A percentile compares a stretch with the other conserved stretches of the same genome.
These are phyloP conservation scores for Mormyrus lacerda DNA, from an alignment of 2,113 vertebrate genomes.

Conservation along the genomic window DNA sequence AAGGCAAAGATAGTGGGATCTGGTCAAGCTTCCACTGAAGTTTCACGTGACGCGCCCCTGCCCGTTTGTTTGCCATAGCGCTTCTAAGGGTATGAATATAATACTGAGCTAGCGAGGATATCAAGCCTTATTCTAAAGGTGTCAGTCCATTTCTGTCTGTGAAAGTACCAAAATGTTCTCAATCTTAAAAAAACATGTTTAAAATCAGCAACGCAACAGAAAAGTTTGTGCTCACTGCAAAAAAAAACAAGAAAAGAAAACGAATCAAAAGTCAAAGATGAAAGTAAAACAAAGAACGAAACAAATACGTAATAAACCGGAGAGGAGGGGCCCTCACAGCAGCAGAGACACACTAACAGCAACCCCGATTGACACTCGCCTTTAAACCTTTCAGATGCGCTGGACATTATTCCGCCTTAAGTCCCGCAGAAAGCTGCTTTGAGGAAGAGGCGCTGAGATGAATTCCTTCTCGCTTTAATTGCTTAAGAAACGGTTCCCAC, in stretches of 20 bases:
- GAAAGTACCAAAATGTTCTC: slow-evolving; percentile 15
- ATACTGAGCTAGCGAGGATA: background rate
- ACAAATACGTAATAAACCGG: slow-evolving; percentile 32
- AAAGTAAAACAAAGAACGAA: slow-evolving; percentile 33
- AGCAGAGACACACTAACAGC: slow-evolving; percentile 61
- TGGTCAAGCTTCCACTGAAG: background rate
- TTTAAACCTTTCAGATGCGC: slow-evolving; percentile 73
- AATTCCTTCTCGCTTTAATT: slow-evolving; percentile 93
- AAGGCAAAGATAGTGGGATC: background rate
- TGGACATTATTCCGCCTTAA: slow-evolving; percentile 80
- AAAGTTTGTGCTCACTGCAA: slow-evolving; percentile 17
- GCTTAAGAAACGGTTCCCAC: slow-evolving; percentile 87
- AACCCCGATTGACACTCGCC: slow-evolving; percentile 69
- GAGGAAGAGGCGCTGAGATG: slow-evolving; percentile 78
- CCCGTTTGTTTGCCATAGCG: background rate
- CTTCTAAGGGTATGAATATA: background rate
- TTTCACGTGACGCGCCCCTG: background rate
- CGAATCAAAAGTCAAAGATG: slow-evolving; percentile 49
- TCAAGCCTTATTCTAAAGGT: background rate
- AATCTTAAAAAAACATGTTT: slow-evolving; percentile 39
- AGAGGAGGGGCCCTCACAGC: slow-evolving; percentile 20
- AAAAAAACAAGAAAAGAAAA: slow-evolving; percentile 49
- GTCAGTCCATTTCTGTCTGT: background rate
- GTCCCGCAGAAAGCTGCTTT: slow-evolving; percentile 78
- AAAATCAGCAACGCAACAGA: slow-evolving; percentile 43